Conservation (phyloP, 2,113 vertebrate species). For the Redunca redunca region DNA sequence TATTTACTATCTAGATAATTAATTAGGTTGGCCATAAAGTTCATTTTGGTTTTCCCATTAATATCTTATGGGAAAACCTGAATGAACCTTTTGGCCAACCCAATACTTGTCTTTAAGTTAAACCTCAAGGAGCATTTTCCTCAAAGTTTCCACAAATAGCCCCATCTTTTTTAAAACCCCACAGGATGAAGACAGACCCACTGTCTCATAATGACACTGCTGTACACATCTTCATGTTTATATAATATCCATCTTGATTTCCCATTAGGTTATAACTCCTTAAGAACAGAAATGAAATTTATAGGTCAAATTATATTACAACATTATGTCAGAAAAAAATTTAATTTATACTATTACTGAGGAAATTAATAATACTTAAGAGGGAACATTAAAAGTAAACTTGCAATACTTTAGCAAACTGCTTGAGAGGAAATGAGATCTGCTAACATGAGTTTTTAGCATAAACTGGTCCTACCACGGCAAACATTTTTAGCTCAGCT, state of each 20-base stretch:
- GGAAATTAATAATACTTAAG: slow-evolving; percentile 25
- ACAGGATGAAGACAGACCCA: background rate
- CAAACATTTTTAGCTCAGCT: background rate
- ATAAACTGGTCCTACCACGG: background rate
- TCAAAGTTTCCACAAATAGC: background rate
- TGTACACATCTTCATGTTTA: background rate
- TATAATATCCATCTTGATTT: background rate
- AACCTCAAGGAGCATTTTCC: background rate
- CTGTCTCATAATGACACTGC: background rate
- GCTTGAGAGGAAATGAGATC: background rate
- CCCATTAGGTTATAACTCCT: background rate
- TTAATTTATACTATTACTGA: background rate
- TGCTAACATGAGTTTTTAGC: background rate
- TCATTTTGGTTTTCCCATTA: background rate
- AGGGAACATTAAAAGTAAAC: slow-evolving; percentile 27
- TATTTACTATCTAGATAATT: background rate
- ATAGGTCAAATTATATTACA: slow-evolving; percentile 17
- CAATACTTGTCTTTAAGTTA: background rate
- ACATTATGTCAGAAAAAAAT: background rate
- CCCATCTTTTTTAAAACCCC: background rate
- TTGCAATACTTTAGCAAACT: background rate
- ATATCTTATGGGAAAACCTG: background rate
- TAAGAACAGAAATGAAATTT: slow-evolving; percentile 25
- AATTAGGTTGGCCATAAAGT: background rate
- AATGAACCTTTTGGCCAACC: background rate